Evolutionary conservation across 2,888 invertebrate species (phyloP).

Genomic region (Euzophera pinguis): DNA sequence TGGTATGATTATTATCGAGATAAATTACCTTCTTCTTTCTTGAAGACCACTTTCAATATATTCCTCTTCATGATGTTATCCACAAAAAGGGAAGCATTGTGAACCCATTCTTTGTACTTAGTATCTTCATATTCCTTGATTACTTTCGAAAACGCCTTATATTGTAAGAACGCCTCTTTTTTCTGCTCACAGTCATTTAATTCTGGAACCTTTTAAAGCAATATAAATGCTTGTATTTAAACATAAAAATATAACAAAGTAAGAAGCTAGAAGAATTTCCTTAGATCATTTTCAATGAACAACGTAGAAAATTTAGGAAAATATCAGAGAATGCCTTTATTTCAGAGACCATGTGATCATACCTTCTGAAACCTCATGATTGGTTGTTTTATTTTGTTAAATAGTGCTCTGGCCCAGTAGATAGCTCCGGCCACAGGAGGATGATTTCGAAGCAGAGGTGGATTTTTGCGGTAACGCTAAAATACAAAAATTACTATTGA

Average conservation of each 20-base stretch:
- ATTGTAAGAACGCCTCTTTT: conserved; percentile 87
- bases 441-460: conserved; percentile 86
- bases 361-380: conserved; percentile 89
- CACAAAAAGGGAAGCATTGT: conserved; percentile 81
- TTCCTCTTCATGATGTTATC: conserved; percentile 85
- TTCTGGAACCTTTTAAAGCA: conserved; percentile 73
- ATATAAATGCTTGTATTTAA: neutral
- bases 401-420: conserved; percentile 90
- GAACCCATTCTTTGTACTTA: conserved; percentile 86
- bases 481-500: conserved; percentile 4
- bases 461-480: conserved; percentile 81
- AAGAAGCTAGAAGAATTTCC: neutral
- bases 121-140: conserved; percentile 87
- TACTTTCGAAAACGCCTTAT: conserved; percentile 85
- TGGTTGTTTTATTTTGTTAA: conserved; percentile 88
- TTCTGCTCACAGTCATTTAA: conserved; percentile 86
- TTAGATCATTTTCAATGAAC: neutral
- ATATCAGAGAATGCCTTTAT: neutral
- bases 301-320: neutral
- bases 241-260: too few relatives aligned
- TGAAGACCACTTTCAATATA: conserved; percentile 80
- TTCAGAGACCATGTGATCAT: conserved; percentile 15
- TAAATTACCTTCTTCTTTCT: conserved; percentile 47
- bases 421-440: conserved; percentile 91
- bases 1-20: neutral